Evolutionary conservation across 2,797 vertebrate genomes (phyloP), one percentile per base, ranked within the genome.

Genomic region (Mustela erminea): DNA sequence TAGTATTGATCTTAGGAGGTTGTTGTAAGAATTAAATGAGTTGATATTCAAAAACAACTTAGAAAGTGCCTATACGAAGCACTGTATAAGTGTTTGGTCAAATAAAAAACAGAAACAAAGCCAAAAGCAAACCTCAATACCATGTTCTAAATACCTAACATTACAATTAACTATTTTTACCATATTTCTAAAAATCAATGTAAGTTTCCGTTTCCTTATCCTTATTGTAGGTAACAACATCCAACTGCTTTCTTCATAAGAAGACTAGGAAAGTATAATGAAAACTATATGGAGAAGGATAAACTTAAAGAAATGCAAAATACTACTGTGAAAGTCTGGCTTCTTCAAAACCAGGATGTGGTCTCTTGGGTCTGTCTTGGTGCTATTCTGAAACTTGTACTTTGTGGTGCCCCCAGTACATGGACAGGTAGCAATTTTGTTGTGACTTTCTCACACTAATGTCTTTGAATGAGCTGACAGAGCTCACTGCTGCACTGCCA

Each of bases 341-440:
- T 70, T 88, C 77, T 72, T 68, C n/a, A 80, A 64, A 95, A n/a
- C 7, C 18, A 74, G 54, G 32, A 58, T 66, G 9, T 89, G 66
- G 38, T 88, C 66, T 72, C 89, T 43, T 62, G 74, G 27, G 64
- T 74, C 83, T 60, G 46, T 75, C 56, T 90, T 41, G 72, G 27
- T 8, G 2, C 43, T 83, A 9, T 46, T 95, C 78, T 68, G 86
- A 95, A 95, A 93, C 75, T 91, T 43, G 14, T 46, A 86, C 64
- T 91, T 95, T 68, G 49, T 5, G 5, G 93, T 93, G 93, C n/a
- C 46, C 75, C 75, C 17, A 78, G 86, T 58, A 81, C 43, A 46
- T 49, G 81, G 96, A 97, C 54, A 88, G 95, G 98, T 96, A 98
- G 90, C 89, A 95, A 98, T 97, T 98, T 98, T 95, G 87, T 94